phyloP scores from a whole-genome alignment of 2,797 vertebrate genomes.

The Brachyalestes nurse region DNA sequence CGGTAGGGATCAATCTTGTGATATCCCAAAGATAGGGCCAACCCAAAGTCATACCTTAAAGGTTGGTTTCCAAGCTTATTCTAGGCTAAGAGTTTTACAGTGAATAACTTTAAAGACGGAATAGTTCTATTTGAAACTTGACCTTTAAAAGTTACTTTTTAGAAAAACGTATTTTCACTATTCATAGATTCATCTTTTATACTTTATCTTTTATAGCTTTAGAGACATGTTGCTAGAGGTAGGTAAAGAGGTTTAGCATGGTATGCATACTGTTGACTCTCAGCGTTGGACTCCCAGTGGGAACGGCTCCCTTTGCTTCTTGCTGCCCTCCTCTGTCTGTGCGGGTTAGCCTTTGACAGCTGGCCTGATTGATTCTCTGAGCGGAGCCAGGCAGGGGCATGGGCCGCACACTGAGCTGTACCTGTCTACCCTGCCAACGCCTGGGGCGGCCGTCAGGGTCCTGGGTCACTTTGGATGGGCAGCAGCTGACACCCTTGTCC shows the following conservation, averaged over 20 bases:
- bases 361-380: slow-evolving; percentile 59
- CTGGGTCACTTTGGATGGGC: slow-evolving; percentile 48
- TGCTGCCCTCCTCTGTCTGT: slow-evolving; percentile 52
- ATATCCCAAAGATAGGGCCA: too few relatives aligned
- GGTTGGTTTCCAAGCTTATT: too few relatives aligned
- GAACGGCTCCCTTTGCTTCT: slow-evolving; percentile 35
- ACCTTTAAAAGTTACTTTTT: too few relatives aligned
- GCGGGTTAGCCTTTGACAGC: slow-evolving; percentile 59
- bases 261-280: slow-evolving; percentile 33
- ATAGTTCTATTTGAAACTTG: too few relatives aligned
- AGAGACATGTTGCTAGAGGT: neutral
- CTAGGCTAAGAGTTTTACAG: too few relatives aligned
- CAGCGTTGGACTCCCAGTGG: slow-evolving; percentile 45
- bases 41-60: too few relatives aligned
- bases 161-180: too few relatives aligned
- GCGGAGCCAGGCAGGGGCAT: slow-evolving; percentile 52
- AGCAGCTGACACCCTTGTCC: slow-evolving; percentile 49
- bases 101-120: too few relatives aligned
- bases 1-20: too few relatives aligned
- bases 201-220: neutral
- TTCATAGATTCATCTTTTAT: too few relatives aligned
- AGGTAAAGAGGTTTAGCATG: neutral
- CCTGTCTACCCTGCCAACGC: slow-evolving; percentile 50
- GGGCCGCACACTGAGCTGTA: slow-evolving; percentile 54
- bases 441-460: slow-evolving; percentile 25